Conservation (phyloP, 1,140 invertebrate genomes). For the Anastrepha obliqua region DNA sequence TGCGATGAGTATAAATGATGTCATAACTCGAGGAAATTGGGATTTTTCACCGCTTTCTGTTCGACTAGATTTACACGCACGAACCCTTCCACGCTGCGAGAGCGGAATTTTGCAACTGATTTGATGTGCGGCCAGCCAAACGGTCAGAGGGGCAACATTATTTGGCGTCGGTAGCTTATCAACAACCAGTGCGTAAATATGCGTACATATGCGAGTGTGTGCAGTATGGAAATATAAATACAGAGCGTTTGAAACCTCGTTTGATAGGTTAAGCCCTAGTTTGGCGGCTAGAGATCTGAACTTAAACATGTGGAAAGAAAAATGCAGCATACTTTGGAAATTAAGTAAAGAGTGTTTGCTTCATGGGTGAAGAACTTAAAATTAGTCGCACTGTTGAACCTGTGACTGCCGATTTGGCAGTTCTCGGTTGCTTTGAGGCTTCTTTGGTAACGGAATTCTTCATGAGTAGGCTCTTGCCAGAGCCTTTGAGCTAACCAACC, state of each 20-base stretch:
- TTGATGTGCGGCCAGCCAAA: not conserved
- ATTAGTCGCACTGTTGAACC: no score
- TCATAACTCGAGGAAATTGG: not conserved
- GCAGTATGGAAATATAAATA: not conserved
- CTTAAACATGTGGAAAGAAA: no score
- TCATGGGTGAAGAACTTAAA: no score
- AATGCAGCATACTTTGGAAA: no score
- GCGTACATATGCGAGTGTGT: not conserved
- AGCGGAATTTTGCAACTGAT: constrained; percentile 51
- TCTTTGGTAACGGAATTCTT: no score
- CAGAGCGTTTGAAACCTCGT: not conserved
- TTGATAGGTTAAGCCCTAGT: not conserved
- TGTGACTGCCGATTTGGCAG: no score
- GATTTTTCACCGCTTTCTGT: not conserved
- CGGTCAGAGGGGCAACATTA: not conserved
- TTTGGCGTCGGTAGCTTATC: not conserved
- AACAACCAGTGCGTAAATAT: not conserved
- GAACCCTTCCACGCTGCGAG: not conserved
- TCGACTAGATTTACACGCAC: not conserved
- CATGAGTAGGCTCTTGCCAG: no score
- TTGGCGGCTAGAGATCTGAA: not conserved
- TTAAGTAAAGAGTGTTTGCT: no score
- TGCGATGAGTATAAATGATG: not conserved
- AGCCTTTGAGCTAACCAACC: no score
- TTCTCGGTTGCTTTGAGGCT: no score